Evolutionary conservation across 2,113 vertebrate species (phyloP).

Genomic region (Pedetes capensis): DNA sequence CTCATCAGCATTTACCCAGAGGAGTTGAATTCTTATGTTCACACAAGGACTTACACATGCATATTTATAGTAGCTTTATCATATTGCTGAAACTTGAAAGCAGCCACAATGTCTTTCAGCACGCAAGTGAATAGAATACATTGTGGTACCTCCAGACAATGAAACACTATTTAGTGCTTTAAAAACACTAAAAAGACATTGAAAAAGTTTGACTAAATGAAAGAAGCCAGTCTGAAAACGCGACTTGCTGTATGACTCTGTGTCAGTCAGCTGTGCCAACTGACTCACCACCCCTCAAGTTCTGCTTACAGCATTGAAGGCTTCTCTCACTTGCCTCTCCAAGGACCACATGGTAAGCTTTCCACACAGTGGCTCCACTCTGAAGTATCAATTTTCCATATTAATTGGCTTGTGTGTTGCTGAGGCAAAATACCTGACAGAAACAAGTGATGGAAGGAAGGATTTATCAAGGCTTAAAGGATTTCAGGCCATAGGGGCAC

Average conservation of each 20-base stretch:
- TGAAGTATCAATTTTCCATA: too few relatives aligned
- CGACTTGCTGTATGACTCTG: background rate
- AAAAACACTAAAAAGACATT: background rate
- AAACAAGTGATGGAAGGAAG: too few relatives aligned
- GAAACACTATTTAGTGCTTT: background rate
- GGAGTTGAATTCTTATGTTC: background rate
- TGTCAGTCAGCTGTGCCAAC: too few relatives aligned
- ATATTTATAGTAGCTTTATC: background rate
- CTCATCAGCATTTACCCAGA: background rate
- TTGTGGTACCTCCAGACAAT: background rate
- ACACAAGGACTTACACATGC: background rate
- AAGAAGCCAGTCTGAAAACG: background rate
- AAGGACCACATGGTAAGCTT: too few relatives aligned
- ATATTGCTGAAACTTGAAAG: background rate
- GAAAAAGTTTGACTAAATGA: background rate
- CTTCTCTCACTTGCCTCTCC: too few relatives aligned
- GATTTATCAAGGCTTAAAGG: too few relatives aligned
- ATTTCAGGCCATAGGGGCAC: too few relatives aligned
- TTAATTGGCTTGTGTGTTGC: too few relatives aligned
- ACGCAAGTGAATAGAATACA: background rate
- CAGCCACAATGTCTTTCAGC: background rate
- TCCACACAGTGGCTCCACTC: too few relatives aligned
- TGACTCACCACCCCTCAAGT: too few relatives aligned
- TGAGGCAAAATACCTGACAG: too few relatives aligned
- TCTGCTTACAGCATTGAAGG: too few relatives aligned